Conservation (phyloP, 2,888 invertebrate species). For the Calliphora vomitoria region DNA sequence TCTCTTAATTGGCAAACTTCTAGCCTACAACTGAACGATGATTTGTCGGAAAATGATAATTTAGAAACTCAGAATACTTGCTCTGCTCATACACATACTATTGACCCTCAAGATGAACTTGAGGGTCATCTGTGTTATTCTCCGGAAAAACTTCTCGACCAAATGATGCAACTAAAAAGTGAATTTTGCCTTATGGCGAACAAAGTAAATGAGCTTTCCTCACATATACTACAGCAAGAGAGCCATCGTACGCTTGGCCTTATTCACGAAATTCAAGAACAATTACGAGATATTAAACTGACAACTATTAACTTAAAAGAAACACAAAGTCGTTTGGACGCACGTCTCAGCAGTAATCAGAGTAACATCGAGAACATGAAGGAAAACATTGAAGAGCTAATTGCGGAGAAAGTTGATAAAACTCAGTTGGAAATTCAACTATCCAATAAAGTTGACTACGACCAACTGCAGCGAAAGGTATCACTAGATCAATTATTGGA, state of each 20-base stretch:
- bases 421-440: slow-evolving; percentile 90
- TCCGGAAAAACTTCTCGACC: slow-evolving; percentile 79
- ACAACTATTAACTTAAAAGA: slow-evolving; percentile 73
- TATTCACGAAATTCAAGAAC: slow-evolving; percentile 76
- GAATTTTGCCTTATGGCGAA: slow-evolving; percentile 80
- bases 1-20: slow-evolving; percentile 69
- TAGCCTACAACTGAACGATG: slow-evolving; percentile 42
- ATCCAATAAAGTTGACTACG: slow-evolving; percentile 90
- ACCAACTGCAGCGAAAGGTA: slow-evolving; percentile 89
- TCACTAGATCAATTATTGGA: slow-evolving; percentile 90
- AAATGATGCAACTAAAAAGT: slow-evolving; percentile 79
- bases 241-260: slow-evolving; percentile 75
- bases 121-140: slow-evolving; percentile 78
- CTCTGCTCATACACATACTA: neutral
- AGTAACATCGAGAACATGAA: slow-evolving; percentile 72
- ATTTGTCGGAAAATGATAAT: slow-evolving; percentile 47
- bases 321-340: slow-evolving; percentile 62
- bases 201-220: slow-evolving; percentile 80
- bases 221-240: slow-evolving; percentile 78
- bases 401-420: slow-evolving; percentile 89
- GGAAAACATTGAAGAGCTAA: slow-evolving; percentile 83
- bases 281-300: slow-evolving; percentile 76
- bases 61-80: slow-evolving; percentile 7
- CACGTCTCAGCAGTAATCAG: slow-evolving; percentile 60
- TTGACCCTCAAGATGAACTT: slow-evolving; percentile 64